These are phyloP conservation scores for Epistrophe eligans DNA, from an alignment of 2,888 invertebrate genomes.

Conservation along the genomic window DNA sequence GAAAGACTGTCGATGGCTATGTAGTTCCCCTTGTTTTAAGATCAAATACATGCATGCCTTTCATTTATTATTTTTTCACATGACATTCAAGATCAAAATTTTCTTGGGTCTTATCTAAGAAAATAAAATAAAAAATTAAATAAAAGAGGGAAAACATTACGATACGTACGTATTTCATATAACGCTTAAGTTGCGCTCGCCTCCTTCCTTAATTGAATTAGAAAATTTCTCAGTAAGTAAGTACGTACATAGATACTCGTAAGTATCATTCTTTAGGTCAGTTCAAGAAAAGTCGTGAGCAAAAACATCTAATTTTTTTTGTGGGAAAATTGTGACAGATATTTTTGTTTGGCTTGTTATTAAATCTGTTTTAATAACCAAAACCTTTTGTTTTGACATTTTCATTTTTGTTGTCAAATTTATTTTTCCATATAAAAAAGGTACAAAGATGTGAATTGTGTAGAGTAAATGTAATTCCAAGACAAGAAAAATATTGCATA, in stretches of 20 bases:
- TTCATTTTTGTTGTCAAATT: too few species aligned
- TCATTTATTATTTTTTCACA: slow-evolving; percentile 14
- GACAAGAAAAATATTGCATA: too few species aligned
- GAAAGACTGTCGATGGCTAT: not conserved
- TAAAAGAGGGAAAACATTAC: slow-evolving; percentile 1
- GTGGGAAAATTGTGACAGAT: not conserved
- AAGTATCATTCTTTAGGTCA: not conserved
- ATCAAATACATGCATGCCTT: not conserved
- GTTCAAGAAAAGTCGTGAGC: not conserved
- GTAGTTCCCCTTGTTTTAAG: slow-evolving; percentile 6
- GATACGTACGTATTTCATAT: not conserved
- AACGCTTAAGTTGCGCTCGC: slow-evolving; percentile 17
- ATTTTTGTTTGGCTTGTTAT: not conserved
- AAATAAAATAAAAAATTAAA: not conserved
- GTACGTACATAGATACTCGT: not conserved
- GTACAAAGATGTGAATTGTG: too few species aligned
- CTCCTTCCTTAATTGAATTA: slow-evolving; percentile 19
- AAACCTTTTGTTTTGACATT: too few species aligned
- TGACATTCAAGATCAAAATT: slow-evolving; percentile 11
- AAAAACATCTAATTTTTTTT: not conserved
- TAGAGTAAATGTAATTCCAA: too few species aligned
- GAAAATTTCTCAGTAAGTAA: not conserved
- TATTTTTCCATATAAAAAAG: too few species aligned
- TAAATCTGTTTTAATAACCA: too few species aligned
- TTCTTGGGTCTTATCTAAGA: not conserved